Evolutionary conservation across 37 sponge, comb jelly and placozoan genomes (phyloP).

Genomic region (Diacarnus erythraeanus): DNA sequence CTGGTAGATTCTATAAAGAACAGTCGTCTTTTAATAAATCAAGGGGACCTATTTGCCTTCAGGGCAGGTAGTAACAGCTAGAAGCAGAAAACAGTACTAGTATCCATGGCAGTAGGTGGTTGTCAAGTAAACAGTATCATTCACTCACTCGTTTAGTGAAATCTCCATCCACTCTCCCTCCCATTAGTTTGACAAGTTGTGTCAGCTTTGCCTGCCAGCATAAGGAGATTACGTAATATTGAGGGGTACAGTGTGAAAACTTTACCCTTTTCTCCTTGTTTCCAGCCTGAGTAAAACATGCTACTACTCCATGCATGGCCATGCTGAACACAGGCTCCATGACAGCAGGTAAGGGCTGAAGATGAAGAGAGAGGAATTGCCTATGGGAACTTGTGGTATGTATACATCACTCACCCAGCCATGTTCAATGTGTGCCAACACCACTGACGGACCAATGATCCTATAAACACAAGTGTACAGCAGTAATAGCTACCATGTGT

Average conservation of each 20-base stretch:
- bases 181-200: slow-evolving; percentile 74
- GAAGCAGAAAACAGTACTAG: too few species aligned
- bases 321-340: slow-evolving; percentile 62
- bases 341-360: slow-evolving; percentile 47
- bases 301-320: slow-evolving; percentile 68
- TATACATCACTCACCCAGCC: slow-evolving; percentile 54
- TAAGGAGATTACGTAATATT: too few species aligned
- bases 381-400: neutral
- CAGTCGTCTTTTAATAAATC: too few species aligned
- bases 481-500: too few species aligned
- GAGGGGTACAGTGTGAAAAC: too few species aligned
- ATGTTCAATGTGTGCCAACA: slow-evolving; percentile 51
- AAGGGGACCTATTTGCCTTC: too few species aligned
- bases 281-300: slow-evolving; percentile 75
- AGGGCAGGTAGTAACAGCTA: too few species aligned
- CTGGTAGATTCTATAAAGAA: too few species aligned
- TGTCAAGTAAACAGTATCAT: neutral
- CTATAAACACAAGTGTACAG: slow-evolving; percentile 22
- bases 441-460: slow-evolving; percentile 65
- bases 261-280: slow-evolving; percentile 65
- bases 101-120: neutral
- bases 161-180: slow-evolving; percentile 55
- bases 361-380: neutral
- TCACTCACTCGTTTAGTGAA: slow-evolving; percentile 61
- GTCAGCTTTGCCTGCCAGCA: slow-evolving; percentile 51